Percentiles rank a stretch among this genome's conserved stretches.
Evolutionary conservation across 2,113 vertebrate genomes (phyloP).

Genomic region (Brachionichthys hirsutus): DNA sequence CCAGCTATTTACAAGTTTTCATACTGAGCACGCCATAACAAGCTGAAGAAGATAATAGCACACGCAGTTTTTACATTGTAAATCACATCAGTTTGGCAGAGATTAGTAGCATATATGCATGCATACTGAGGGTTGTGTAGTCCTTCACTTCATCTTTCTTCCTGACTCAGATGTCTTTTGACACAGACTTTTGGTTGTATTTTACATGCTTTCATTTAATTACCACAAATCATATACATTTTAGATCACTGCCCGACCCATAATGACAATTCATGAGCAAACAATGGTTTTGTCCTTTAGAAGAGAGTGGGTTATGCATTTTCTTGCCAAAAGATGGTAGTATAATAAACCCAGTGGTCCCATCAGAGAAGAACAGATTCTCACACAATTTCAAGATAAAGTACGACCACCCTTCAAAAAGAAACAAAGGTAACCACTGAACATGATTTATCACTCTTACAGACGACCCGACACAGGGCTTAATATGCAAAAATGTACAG

Average conservation of each 20-base stretch:
- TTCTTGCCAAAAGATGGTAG: constrained; percentile 50
- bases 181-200: constrained; percentile 12
- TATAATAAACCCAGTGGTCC: constrained; percentile 20
- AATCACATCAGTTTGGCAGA: constrained; percentile 22
- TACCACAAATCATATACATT: constrained; percentile 32
- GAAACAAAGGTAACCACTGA: neutral
- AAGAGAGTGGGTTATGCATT: constrained; percentile 4
- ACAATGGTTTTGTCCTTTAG: constrained; percentile 8
- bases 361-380: neutral
- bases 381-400: neutral
- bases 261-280: constrained; percentile 8
- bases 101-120: neutral
- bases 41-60: constrained; percentile 34
- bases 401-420: neutral
- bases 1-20: constrained; percentile 86
- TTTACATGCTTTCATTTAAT: constrained; percentile 29
- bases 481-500: neutral
- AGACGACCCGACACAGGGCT: neutral
- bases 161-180: constrained; percentile 23
- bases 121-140: neutral
- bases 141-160: neutral
- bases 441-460: neutral
- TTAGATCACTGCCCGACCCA: constrained; percentile 13
- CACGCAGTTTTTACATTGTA: constrained; percentile 46
- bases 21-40: constrained; percentile 45